A percentile compares a stretch with the other conserved stretches of the same genome.
These are phyloP conservation scores for Bombus turneri DNA, from an alignment of 1,140 invertebrate species.

Conservation along the genomic window DNA sequence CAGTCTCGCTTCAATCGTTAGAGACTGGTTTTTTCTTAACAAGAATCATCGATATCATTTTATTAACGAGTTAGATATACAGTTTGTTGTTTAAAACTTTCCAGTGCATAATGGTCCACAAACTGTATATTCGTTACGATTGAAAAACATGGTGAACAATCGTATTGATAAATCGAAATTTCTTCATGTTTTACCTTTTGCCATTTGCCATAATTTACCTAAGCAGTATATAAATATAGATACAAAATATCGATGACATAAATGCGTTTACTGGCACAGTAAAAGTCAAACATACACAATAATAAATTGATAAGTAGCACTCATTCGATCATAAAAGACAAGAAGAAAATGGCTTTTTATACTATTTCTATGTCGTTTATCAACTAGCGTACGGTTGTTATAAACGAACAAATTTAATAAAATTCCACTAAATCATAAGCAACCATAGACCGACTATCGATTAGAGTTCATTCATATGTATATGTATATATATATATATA, in stretches of 20 bases:
- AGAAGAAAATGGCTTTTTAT: conserved; percentile 39
- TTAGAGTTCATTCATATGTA: conserved; percentile 36
- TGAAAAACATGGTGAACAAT: not conserved
- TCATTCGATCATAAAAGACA: conserved; percentile 47
- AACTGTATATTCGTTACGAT: not conserved
- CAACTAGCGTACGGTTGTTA: conserved; percentile 23
- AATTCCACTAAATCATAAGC: conserved; percentile 50
- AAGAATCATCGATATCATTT: not conserved
- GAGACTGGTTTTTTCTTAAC: not conserved
- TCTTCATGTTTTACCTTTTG: not conserved
- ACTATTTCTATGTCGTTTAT: conserved; percentile 35
- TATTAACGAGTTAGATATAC: not conserved
- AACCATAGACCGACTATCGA: conserved; percentile 33
- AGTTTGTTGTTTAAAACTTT: not conserved
- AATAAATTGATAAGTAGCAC: conserved; percentile 27
- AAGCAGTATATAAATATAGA: conserved; percentile 27
- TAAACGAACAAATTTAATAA: conserved; percentile 41
- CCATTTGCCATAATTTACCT: not conserved
- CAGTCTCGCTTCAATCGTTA: not conserved
- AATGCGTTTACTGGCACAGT: conserved; percentile 37
- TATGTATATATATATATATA: conserved; percentile 22
- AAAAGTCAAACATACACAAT: conserved; percentile 51
- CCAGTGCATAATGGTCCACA: not conserved
- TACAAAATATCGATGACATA: conserved; percentile 21
- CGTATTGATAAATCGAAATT: not conserved